Base-by-base conservation (phyloP, 2,888 invertebrate genomes). In the Tryphoninae sp. region DNA sequence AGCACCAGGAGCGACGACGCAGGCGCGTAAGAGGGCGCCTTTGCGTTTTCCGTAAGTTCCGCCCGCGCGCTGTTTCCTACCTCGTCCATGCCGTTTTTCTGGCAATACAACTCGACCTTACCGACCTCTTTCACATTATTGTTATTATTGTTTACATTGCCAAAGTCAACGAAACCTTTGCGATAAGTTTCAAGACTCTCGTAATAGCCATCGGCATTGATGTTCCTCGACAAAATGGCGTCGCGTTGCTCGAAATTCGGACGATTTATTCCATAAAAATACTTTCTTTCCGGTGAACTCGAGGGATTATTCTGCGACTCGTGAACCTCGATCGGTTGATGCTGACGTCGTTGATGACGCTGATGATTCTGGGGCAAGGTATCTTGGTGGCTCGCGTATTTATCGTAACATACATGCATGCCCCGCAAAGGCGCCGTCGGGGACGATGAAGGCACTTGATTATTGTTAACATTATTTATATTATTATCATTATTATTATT, bases 1-100 rank as follows among this genome's bases (percentile, higher is more conserved):
- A 86, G 89, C 92, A 79, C 84, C 87, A 77, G 67, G 62, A 73
- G 22, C 67, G 72, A 65, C 65, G 80, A 64, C 69, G 82, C 71
- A 16, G 76, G 33, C 58, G 69, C 67, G 71, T 80, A 83, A 42
- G 85, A 81, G 79, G 79, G 53, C 72, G 83, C 72, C 81, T 77
- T 79, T 19, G 75, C 23, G 23, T 59, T 68, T 49, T 53, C 69
- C 58, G 80, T 65, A 23, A 74, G 59, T 45, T 79, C 26, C 75
- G 81, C 74, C 53, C 59, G 45, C 23, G 53, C 45, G 78, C 26
- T 16, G 65, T 71, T 82, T 69, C 81, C 82, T 72, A 80, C 69
- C 61, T 67, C 65, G 72, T 81, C 75, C 9, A 65, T 73, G 72
- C 73, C 80, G 45, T 51, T 80, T 53, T 76, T 77, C 22, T 80